Percentiles rank a stretch among this genome's conserved stretches.
These are phyloP conservation scores for Spinus pinus DNA, from an alignment of 2,797 vertebrate genomes.

Conservation along the genomic window DNA sequence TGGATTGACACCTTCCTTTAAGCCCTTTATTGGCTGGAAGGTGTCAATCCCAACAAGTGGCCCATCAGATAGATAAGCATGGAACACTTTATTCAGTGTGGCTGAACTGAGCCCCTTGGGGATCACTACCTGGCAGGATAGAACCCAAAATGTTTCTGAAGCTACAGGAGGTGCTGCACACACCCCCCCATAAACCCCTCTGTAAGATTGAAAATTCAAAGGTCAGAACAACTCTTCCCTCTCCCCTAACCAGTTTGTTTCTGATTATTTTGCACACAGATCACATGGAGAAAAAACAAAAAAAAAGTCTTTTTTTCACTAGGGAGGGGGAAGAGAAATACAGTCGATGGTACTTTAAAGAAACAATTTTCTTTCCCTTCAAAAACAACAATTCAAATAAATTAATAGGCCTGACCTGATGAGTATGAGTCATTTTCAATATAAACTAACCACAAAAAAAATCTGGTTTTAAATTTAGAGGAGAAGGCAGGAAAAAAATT, in stretches of 20 bases:
- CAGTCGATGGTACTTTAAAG: conserved; percentile 3
- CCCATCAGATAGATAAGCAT: not conserved
- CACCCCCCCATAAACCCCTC: not conserved
- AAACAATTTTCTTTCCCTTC: conserved; percentile 12
- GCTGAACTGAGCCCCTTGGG: not conserved
- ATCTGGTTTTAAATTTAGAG: conserved; percentile 1
- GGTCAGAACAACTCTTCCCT: not conserved
- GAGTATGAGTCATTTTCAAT: conserved; percentile 18
- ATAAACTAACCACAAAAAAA: conserved; percentile 17
- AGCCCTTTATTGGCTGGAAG: not conserved
- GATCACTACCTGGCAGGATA: not conserved
- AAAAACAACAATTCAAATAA: conserved; percentile 19
- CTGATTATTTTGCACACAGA: conserved; percentile 2
- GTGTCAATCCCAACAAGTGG: not conserved
- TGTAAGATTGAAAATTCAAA: not conserved
- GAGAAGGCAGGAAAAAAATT: not conserved
- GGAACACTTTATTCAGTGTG: not conserved
- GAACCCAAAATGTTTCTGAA: not conserved
- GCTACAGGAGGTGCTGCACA: not conserved
- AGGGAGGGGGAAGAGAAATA: not conserved
- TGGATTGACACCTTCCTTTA: not conserved
- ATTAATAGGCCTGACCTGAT: not conserved
- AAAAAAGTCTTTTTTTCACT: not conserved
- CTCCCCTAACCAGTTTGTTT: not conserved
- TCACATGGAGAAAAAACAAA: not conserved